Base-by-base conservation (phyloP, 2,888 invertebrate species). In the Aproaerema taeniolella region DNA sequence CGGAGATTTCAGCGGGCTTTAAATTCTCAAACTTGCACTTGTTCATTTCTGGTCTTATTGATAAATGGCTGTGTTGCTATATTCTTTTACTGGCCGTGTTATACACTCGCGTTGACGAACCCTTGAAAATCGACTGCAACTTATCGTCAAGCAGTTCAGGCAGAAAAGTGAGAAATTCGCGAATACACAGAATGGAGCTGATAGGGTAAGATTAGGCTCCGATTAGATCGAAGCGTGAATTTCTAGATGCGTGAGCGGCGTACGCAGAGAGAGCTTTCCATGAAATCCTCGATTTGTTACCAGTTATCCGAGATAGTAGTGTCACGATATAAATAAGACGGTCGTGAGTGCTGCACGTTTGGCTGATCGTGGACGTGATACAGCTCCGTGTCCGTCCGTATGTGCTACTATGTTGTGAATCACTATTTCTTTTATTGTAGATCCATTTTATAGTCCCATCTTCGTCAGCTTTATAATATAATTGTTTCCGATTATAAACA, bases 271-370 rank as follows among this genome's bases (percentile, higher is more conserved):
- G 62, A 55, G 54, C 52, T 67, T 66, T 63, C 59, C 55, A 58
- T 61, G 64, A 63, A 63, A 60, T 63, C 54, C 60, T 54, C 51
- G 61, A 64, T 69, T 66, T 66, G 62, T 61, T 61, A 56, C 50
- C 46, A 46, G 53, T 52, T 52, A 56, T 60, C 52, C 45, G 49
- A 66, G 69, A 72, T 74, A 61, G 61, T 47, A 47, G 43, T 58
- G 61, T 61, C 67, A 61, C 61, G 69, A 63, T 66, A 64, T 57
- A 59, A 59, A 60, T 58, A 58, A 61, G 52, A 43, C 53, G 48
- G 58, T 56, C 55, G 55, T 60, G 57, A 57, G 58, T 58, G 55
- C 55, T 48, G 59, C 63, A 62, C 63, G 65, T 59, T 61, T 47
- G 46, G 48, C 52, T 52, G 65, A 69, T 71, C 61, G 52, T 53